Evolutionary conservation across 1,140 invertebrate species (phyloP), one percentile per base, ranked within the genome.

Genomic region (Achroia grisella): DNA sequence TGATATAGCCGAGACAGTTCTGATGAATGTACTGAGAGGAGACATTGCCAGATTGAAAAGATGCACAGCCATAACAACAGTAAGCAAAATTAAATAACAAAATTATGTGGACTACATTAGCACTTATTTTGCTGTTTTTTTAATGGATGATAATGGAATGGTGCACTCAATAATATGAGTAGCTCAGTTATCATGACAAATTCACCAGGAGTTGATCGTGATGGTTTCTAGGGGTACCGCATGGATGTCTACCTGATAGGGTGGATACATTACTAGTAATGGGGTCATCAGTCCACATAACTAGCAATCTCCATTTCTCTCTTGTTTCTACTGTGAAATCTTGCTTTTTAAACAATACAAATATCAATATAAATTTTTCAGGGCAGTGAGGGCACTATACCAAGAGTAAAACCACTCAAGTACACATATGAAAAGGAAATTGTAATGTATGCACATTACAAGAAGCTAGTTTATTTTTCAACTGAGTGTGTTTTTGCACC

Each of bases 361-460:
- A 39, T 15, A 6, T 23, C 17, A 23, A 3, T 23, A 12, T 43
- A 11, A 39, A 56, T 66, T 59, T 88, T 89, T 48, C 83, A 97
- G 89, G 91, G 93, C 27, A 89, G 91, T 57, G 94, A 96, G 75
- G 96, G 95, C 48, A 88, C 93, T 10, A 94, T 99, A 57, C 95
- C 96, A 3, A 87, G 97, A 59, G 97, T 96, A 41, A 99, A 99
- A 81, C 98, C 98, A 4, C 91, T 99, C 13, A 99, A 99, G 79
- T 99, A 99, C 71, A 94, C 97, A 2, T 99, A 99, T 82, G 98
- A 99, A 85, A 99, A 99, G 75, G 98, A 99, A 88, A 99, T 99
- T 73, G 98, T 99, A 0, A 98, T 99, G 95, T 99, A 99, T 88
- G 97, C 97, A 1, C 97, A 98, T 83, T 98, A 97, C 73, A 97